Evolutionary conservation across 2,888 invertebrate genomes (phyloP).

Genomic region (Drosophila aldrichi): DNA sequence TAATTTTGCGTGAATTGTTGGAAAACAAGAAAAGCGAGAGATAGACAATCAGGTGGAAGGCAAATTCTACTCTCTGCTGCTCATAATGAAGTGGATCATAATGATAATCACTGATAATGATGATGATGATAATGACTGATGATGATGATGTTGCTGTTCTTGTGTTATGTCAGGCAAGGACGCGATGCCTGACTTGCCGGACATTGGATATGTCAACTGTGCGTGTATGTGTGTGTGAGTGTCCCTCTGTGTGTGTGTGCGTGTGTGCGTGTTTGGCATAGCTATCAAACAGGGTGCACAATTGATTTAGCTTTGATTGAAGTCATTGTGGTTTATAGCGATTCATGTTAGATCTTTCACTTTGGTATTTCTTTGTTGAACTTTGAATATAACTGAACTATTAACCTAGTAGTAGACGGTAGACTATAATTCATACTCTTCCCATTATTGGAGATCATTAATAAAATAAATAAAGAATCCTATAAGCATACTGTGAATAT

Average conservation of each 20-base stretch:
- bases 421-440: too few species aligned
- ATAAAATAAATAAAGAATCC: too few species aligned
- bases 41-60: constrained; percentile 34
- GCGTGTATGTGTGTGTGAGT: constrained; percentile 9
- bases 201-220: constrained; percentile 20
- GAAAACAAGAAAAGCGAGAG: constrained; percentile 16
- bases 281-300: constrained; percentile 48
- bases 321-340: too few species aligned
- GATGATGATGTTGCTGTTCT: constrained; percentile 28
- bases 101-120: constrained; percentile 25
- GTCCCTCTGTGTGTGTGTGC: neutral
- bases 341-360: neutral
- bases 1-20: constrained; percentile 49
- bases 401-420: too few species aligned
- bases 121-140: constrained; percentile 12
- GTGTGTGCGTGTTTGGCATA: neutral
- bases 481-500: too few species aligned
- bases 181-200: constrained; percentile 37
- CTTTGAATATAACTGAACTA: too few species aligned
- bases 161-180: constrained; percentile 60
- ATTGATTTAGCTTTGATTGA: neutral
- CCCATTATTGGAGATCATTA: too few species aligned
- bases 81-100: constrained; percentile 20
- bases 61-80: constrained; percentile 10
- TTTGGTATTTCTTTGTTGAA: neutral